Evolutionary conservation across 1,140 invertebrate species (phyloP), one percentile per base, ranked within the genome.

Genomic region (Copidosoma floridanum): DNA sequence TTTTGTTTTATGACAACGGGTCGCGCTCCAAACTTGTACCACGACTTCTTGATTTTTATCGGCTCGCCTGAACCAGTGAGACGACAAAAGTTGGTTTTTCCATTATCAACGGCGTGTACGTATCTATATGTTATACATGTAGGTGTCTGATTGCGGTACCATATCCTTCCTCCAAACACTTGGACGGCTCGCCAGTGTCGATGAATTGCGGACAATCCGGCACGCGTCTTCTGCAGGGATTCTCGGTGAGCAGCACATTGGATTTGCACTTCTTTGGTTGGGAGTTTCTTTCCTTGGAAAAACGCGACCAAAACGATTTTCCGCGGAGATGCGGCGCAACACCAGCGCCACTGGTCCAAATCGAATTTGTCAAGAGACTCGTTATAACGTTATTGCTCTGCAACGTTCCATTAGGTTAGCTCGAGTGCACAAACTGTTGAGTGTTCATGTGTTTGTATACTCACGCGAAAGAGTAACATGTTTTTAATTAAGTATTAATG

Each of bases 141-240:
- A 8, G 32, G 32, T n/a, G n/a, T n/a, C n/a, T 24, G 8, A 24
- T 27, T 14, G 12, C n/a, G 40, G 23, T 56, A 57, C 55, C 55
- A 10, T 57, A 53, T 16, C 41, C 47, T 6, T 24, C 20, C 16
- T 68, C 48, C 0, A 44, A 46, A 26, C 63, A 56, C 23, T 55
- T 67, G 0, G 66, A 67, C 10, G 64, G 27, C 16, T 27, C 38
- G 11, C 44, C n/a, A 10, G 46, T 63, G 24, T 6, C 23, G 2
- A 58, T 43, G 6, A 18, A 6, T 21, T 53, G 18, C 7, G 57
- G 57, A 21, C 47, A 59, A 5, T 29, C 16, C 1, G 56, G 56
- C 6, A 58, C 0, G n/a, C 26, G 23, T 12, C 11, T 46, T 23
- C 26, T 41, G 16, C 27, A 55, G 21, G 26, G 10, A 32, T n/a